Percentiles rank a stretch among this genome's conserved stretches.
Conservation (phyloP, 2,888 invertebrate genomes). For the Fragum whitleyi region DNA sequence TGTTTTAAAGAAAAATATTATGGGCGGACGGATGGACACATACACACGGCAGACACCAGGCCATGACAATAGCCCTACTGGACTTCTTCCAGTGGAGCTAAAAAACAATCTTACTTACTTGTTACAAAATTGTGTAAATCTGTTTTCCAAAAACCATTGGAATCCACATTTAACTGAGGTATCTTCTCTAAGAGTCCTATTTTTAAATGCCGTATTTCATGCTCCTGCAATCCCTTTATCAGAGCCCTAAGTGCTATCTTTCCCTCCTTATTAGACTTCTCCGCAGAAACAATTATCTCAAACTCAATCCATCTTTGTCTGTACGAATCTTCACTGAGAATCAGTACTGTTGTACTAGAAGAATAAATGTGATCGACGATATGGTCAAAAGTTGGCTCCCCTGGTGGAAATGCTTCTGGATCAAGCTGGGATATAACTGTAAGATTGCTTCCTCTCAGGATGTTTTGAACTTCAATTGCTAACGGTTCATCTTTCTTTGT, state of each 20-base stretch:
- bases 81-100: no score
- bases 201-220: constrained; percentile 15
- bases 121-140: neutral
- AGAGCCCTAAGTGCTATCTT: constrained; percentile 35
- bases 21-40: no score
- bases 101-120: no score
- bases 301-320: constrained; percentile 47
- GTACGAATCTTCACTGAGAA: constrained; percentile 41
- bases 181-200: constrained; percentile 29
- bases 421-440: neutral
- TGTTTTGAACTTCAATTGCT: neutral
- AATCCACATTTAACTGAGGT: neutral
- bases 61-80: no score
- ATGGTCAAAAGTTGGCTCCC: neutral
- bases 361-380: constrained; percentile 12
- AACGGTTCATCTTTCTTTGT: neutral
- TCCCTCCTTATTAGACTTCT: constrained; percentile 41
- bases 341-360: constrained; percentile 29
- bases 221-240: constrained; percentile 12
- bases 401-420: neutral
- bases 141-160: neutral
- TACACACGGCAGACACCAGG: no score
- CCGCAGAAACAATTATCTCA: constrained; percentile 50
- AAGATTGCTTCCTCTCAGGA: neutral
- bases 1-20: no score